Percentiles rank a stretch among this genome's conserved stretches.
Evolutionary conservation across 1,140 invertebrate species (phyloP).

Genomic region (Andrena cerasifolii): DNA sequence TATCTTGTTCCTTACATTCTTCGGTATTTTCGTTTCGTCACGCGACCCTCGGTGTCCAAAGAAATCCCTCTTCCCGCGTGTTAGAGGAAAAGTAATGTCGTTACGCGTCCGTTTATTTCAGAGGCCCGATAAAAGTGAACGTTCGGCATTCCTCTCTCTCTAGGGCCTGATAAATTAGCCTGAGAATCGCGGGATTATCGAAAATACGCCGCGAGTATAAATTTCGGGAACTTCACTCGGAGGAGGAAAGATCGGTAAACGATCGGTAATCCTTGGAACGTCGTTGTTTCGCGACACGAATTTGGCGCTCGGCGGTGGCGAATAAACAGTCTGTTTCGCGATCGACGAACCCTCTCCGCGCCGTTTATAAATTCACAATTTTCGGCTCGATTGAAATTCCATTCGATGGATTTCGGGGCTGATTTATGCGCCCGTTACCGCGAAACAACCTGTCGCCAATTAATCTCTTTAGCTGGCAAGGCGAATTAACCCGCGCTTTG

Average conservation of each 20-base stretch:
- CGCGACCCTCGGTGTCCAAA: not conserved
- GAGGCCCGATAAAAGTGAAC: not conserved
- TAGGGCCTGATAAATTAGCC: not conserved
- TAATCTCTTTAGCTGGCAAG: conserved; percentile 44
- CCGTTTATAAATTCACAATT: not conserved
- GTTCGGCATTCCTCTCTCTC: not conserved
- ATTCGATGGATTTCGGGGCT: not conserved
- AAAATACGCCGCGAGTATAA: not conserved
- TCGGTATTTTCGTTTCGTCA: conserved; percentile 36
- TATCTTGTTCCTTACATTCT: conserved; percentile 18
- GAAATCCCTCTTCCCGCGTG: not conserved
- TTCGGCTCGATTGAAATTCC: not conserved
- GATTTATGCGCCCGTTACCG: conserved; percentile 33
- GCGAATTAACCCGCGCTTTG: conserved; percentile 33
- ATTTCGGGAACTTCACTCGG: not conserved
- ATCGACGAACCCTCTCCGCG: not conserved
- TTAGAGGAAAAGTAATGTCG: not conserved
- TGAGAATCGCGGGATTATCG: not conserved
- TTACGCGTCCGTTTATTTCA: conserved; percentile 2
- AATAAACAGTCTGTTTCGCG: not conserved
- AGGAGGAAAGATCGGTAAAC: not conserved
- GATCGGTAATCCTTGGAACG: not conserved
- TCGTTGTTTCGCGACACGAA: too few relatives aligned
- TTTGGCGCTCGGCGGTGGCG: not conserved
- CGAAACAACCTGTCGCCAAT: conserved; percentile 39